Base-by-base conservation (phyloP, 2,113 vertebrate species). In the Excalfactoria chinensis region DNA sequence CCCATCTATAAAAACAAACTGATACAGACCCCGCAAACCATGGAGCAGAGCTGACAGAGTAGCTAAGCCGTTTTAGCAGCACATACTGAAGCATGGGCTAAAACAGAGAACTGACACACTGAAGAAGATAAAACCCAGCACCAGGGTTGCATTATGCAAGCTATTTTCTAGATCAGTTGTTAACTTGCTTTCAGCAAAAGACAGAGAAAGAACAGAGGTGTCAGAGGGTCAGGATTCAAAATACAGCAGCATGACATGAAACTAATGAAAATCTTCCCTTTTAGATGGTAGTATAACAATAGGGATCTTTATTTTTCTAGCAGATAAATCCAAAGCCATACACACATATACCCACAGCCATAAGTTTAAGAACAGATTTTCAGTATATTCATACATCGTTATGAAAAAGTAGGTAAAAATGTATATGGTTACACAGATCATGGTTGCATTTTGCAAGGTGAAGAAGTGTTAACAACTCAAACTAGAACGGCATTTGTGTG, bases 201-300 rank as follows among this genome's bases (percentile, higher is more conserved):
- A 64, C 22, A 81, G 51, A 91, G 32, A 60, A 84, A 91, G 58
- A 89, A 66, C 53, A 74, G 58, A 88, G 34, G 75, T 59, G 75
- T 30, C 72, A 73, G 40, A 88, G 75, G 53, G 83, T 74, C 51
- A 78, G 66, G 88, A 88, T 19, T 88, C 35, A 88, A 89, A 90
- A 81, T 77, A 68, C 9, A 77, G 56, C 28, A 64, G 13, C 55
- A 16, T 43, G 26, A 53, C 56, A 92, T 30, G 46, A 40, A 78
- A 84, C 28, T 43, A 69, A 93, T 89, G 53, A 68, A 87, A 93
- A 93, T 22, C 46, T 74, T 78, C 48, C 48, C 59, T 37, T 88
- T 86, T 7, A 56, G 37, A 56, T 49, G 37, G 63, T 25, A 71
- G 41, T n/a, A 62, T 6, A 87, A 34, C 32, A 84, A 68, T 5